Evolutionary conservation across 1,140 invertebrate genomes (phyloP).

Genomic region (Leptinotarsa defecta): DNA sequence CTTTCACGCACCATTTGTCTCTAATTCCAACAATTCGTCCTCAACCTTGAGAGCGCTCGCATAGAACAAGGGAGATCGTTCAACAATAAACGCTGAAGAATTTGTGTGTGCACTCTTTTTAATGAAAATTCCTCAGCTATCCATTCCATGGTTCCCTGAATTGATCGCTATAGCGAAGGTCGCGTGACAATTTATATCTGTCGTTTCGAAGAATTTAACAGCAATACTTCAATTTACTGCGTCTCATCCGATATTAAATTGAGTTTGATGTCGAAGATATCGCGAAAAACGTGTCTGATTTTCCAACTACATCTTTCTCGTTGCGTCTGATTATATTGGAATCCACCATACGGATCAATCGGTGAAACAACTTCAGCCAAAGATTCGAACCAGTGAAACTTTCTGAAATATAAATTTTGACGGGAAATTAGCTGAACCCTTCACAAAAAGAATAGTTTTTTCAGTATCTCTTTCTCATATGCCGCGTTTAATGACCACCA

Average conservation of each 20-base stretch:
- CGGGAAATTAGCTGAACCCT: too few species aligned
- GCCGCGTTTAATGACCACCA: too few species aligned
- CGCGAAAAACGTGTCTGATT: not conserved
- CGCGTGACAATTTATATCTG: not conserved
- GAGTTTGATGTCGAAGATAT: too few species aligned
- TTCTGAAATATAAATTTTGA: too few species aligned
- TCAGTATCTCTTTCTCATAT: too few species aligned
- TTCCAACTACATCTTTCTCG: not conserved
- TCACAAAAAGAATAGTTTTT: too few species aligned
- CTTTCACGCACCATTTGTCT: not conserved
- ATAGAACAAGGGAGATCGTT: conserved; percentile 5
- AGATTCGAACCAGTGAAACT: too few species aligned
- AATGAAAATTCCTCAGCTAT: conserved; percentile 12
- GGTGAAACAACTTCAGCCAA: too few species aligned
- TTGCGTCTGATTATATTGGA: not conserved
- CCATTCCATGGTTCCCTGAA: not conserved
- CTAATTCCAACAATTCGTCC: not conserved
- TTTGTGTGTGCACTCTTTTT: conserved; percentile 12
- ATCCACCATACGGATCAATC: not conserved
- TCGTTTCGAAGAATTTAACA: not conserved
- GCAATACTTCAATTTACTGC: not conserved
- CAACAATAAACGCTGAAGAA: conserved; percentile 6
- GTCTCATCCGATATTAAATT: not conserved
- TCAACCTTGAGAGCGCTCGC: not conserved
- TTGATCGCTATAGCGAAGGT: conserved; percentile 8